phyloP scores from a whole-genome alignment of 2,888 invertebrate species.

The Rhagonycha lutea region DNA sequence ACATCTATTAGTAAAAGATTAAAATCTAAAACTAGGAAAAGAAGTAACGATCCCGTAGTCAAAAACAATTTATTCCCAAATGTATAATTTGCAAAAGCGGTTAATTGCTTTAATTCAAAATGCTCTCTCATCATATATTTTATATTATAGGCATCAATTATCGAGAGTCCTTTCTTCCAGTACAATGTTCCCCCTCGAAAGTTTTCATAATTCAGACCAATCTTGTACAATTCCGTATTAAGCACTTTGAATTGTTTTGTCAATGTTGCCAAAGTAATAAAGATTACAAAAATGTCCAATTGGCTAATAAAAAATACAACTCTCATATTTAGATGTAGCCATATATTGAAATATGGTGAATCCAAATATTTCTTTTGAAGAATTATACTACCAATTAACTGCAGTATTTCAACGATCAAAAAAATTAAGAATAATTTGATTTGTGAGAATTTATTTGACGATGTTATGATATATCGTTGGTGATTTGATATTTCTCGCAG shows the following conservation, averaged over 20 bases:
- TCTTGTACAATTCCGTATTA: neutral
- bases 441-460: neutral
- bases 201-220: neutral
- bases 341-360: neutral
- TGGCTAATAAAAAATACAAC: neutral
- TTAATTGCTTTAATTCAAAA: neutral
- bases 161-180: neutral
- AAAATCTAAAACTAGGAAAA: no score
- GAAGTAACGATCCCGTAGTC: neutral
- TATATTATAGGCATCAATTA: neutral
- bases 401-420: neutral
- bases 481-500: neutral
- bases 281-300: neutral
- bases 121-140: neutral
- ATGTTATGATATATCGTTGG: neutral
- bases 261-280: neutral
- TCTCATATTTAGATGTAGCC: neutral
- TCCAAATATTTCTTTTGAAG: neutral
- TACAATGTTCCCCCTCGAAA: neutral
- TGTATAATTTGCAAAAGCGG: neutral
- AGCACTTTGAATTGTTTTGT: neutral
- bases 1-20: no score
- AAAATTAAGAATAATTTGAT: neutral
- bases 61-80: neutral
- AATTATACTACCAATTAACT: neutral